Conservation (phyloP, 2,113 vertebrate genomes). For the Lagopus muta region DNA sequence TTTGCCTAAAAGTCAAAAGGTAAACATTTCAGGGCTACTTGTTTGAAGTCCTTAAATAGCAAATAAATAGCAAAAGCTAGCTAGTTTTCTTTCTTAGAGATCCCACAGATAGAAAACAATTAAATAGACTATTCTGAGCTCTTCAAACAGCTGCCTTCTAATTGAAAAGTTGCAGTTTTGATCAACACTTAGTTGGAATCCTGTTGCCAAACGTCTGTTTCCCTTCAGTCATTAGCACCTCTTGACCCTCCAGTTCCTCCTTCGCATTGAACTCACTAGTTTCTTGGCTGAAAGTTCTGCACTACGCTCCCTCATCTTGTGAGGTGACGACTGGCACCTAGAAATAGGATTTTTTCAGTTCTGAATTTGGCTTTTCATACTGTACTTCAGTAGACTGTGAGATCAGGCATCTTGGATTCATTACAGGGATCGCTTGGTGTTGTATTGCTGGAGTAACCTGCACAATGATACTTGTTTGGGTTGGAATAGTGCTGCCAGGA, state of each 20-base stretch:
- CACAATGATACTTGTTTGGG: background rate
- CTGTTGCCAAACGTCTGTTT: background rate
- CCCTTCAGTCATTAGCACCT: background rate
- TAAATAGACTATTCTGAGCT: background rate
- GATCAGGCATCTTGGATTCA: background rate
- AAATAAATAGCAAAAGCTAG: background rate
- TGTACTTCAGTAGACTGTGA: background rate
- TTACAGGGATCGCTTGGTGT: background rate
- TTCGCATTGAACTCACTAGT: background rate
- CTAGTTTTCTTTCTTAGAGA: background rate
- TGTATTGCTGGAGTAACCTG: background rate
- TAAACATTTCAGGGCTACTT: background rate
- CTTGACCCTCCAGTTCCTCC: background rate
- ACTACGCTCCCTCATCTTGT: background rate
- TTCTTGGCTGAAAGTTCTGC: background rate
- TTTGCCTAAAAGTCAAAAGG: background rate
- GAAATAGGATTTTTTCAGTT: background rate
- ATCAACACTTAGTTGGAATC: background rate
- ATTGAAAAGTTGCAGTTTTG: conserved; percentile 25
- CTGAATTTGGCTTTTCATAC: background rate
- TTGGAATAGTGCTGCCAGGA: background rate
- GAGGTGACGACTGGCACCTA: background rate
- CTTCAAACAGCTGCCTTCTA: background rate
- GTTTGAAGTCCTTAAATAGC: background rate
- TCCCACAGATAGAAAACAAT: background rate